Evolutionary conservation across 2,113 vertebrate species (phyloP).

Genomic region (Lota lota): DNA sequence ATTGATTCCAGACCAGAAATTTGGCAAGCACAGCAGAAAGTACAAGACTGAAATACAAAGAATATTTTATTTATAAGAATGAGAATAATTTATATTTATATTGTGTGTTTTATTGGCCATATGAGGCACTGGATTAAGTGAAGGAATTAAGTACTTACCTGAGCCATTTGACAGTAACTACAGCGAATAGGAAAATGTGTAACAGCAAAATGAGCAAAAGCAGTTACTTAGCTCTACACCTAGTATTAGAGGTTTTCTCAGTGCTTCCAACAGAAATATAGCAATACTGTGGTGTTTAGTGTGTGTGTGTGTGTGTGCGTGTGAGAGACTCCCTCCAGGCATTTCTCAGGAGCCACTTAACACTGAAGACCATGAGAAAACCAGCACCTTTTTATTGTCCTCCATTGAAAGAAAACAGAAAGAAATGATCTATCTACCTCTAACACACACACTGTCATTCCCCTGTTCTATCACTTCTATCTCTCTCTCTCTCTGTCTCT

Average conservation of each 20-base stretch:
- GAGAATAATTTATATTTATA: no score
- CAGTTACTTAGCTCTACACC: no score
- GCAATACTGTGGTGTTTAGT: background rate
- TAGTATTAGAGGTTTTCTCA: no score
- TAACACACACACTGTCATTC: background rate
- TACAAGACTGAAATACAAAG: background rate
- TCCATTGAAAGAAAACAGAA: slow-evolving; percentile 23
- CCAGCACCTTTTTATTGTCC: slow-evolving; percentile 46
- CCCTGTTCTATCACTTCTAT: background rate
- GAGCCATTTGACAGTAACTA: no score
- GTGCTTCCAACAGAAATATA: no score
- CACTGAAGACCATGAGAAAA: slow-evolving; percentile 44
- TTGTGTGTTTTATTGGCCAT: no score
- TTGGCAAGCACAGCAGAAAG: background rate
- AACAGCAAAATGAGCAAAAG: no score
- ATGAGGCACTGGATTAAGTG: no score
- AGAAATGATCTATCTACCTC: background rate
- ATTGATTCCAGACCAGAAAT: no score
- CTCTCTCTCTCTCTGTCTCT: slow-evolving; percentile 12
- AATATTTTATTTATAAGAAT: no score
- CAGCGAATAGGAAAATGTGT: no score
- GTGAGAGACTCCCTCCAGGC: slow-evolving; percentile 3
- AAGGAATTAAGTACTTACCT: no score
- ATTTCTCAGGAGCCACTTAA: slow-evolving; percentile 53
- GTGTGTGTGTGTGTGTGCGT: slow-evolving; percentile 10